A percentile compares a stretch with the other conserved stretches of the same genome.
Conservation (phyloP, 2,888 invertebrate genomes). For the Augochlorella aurata region DNA sequence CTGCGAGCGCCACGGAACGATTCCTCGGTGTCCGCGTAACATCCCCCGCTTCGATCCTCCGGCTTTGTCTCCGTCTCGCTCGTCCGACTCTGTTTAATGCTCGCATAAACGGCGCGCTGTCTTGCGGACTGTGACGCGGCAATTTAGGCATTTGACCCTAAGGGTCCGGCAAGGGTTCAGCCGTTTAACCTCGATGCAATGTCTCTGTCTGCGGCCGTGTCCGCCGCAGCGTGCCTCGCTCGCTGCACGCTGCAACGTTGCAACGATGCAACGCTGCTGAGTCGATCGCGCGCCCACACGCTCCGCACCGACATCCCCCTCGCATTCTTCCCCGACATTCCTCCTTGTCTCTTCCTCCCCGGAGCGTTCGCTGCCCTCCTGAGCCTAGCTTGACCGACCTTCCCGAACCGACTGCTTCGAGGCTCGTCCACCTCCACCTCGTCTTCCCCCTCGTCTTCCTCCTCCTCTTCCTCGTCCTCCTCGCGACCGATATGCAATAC, state of each 20-base stretch:
- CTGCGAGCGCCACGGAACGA: conserved; percentile 36
- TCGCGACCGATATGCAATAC: conserved; percentile 13
- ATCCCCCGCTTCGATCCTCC: neutral
- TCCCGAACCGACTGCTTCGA: conserved; percentile 34
- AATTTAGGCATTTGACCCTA: conserved; percentile 81
- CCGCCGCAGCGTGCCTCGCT: conserved; percentile 55
- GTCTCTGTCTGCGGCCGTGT: conserved; percentile 74
- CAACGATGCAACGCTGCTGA: conserved; percentile 2
- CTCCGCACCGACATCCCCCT: conserved; percentile 22
- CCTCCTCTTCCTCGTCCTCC: neutral
- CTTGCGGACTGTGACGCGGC: conserved; percentile 78
- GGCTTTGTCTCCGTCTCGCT: neutral
- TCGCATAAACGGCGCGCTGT: conserved; percentile 72
- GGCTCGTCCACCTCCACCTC: conserved; percentile 15
- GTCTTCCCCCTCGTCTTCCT: neutral
- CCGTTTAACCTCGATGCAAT: conserved; percentile 79
- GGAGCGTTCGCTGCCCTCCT: conserved; percentile 51
- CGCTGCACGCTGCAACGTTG: conserved; percentile 12
- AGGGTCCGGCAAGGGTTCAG: conserved; percentile 75
- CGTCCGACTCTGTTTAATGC: conserved; percentile 65
- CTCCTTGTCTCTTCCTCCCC: conserved; percentile 54
- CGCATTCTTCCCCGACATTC: conserved; percentile 62
- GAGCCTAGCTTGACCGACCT: conserved; percentile 25
- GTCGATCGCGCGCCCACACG: conserved; percentile 53
- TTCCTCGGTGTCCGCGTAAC: conserved; percentile 5